Percentiles rank a stretch among this genome's conserved stretches.
Conservation (phyloP, 2,888 invertebrate species). For the Apocheima hispidaria region DNA sequence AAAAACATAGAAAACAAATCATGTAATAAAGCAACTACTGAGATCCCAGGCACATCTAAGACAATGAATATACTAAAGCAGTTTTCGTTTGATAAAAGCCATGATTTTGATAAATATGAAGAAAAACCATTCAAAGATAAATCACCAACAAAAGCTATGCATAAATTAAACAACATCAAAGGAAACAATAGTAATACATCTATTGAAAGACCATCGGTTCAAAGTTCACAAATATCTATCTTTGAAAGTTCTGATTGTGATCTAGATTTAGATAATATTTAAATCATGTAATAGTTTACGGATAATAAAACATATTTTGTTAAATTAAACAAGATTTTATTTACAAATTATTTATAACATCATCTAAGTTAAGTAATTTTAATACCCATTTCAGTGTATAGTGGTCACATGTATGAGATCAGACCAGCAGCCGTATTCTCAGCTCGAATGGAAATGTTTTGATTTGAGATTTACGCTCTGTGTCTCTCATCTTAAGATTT, state of each 20-base stretch:
- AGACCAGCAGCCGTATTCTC: too few species aligned
- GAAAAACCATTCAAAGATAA: slow-evolving; percentile 48
- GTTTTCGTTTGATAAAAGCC: slow-evolving; percentile 67
- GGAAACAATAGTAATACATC: slow-evolving; percentile 46
- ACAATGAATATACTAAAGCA: slow-evolving; percentile 67
- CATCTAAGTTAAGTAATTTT: not conserved
- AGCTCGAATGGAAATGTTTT: too few species aligned
- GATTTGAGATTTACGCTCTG: too few species aligned
- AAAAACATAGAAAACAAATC: slow-evolving; percentile 22
- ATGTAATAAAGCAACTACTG: slow-evolving; percentile 26
- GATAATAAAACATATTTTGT: slow-evolving; percentile 40
- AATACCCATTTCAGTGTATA: too few species aligned
- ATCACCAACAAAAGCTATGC: slow-evolving; percentile 39
- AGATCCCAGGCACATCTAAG: slow-evolving; percentile 44
- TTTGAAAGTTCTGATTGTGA: slow-evolving; percentile 84
- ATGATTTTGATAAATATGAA: slow-evolving; percentile 68
- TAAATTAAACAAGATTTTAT: slow-evolving; percentile 37
- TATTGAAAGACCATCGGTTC: slow-evolving; percentile 35
- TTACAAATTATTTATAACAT: slow-evolving; percentile 34
- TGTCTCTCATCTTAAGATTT: too few species aligned
- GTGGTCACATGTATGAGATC: too few species aligned
- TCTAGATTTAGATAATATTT: slow-evolving; percentile 82
- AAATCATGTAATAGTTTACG: slow-evolving; percentile 48
- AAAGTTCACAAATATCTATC: slow-evolving; percentile 77
- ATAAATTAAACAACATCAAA: slow-evolving; percentile 47